Percentiles rank a stretch among this genome's conserved stretches.
phyloP scores from a whole-genome alignment of 2,888 invertebrate species.

The Hyles lineata region DNA sequence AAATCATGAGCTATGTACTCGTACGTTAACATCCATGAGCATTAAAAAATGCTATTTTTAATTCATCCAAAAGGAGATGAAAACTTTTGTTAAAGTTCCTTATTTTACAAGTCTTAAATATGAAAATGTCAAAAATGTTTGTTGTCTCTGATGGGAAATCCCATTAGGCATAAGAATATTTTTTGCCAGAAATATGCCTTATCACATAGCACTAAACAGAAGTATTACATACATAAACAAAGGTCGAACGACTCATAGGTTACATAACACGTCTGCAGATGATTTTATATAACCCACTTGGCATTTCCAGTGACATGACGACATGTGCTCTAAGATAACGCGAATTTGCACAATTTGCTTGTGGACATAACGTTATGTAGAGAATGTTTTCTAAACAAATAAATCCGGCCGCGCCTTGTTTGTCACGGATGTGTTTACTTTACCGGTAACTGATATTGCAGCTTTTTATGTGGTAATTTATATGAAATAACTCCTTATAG shows the following conservation, averaged over 20 bases:
- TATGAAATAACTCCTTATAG: too few species aligned
- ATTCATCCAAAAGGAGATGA: too few species aligned
- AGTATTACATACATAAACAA: conserved; percentile 32
- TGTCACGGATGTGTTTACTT: background rate
- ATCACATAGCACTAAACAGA: background rate
- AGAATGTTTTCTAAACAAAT: conserved; percentile 12
- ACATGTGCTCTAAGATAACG: conserved; percentile 46
- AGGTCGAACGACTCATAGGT: conserved; percentile 44
- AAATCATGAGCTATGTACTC: too few species aligned
- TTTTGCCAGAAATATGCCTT: background rate
- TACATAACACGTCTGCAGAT: conserved; percentile 44
- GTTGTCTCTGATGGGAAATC: too few species aligned
- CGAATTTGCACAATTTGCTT: conserved; percentile 39
- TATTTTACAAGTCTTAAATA: too few species aligned
- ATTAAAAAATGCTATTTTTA: too few species aligned
- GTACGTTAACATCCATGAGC: too few species aligned
- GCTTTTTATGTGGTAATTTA: too few species aligned
- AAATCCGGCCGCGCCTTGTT: background rate
- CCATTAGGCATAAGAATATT: too few species aligned
- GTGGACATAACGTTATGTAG: conserved; percentile 27
- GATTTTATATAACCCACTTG: conserved; percentile 56
- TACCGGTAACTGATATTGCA: background rate
- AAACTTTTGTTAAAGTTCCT: too few species aligned
- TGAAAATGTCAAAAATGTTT: too few species aligned
- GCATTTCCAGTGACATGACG: conserved; percentile 55